phyloP scores from a whole-genome alignment of 2,113 vertebrate genomes.

The Callopanchax toddi region DNA sequence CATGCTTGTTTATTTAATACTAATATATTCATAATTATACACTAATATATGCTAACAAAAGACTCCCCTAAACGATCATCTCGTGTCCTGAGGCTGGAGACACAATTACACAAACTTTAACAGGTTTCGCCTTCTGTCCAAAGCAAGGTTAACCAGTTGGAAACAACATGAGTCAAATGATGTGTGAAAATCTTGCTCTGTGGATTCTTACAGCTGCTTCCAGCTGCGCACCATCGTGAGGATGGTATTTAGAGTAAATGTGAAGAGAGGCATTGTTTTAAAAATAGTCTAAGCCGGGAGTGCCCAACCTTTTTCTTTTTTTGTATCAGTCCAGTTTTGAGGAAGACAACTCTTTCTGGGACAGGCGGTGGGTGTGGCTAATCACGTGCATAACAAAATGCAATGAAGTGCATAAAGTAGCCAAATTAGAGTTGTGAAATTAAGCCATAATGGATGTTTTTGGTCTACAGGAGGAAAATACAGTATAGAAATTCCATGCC shows the following conservation, averaged over 20 bases:
- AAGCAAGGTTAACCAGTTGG: constrained; percentile 66
- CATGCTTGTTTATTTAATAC: constrained; percentile 73
- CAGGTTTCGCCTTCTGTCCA: constrained; percentile 70
- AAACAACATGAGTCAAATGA: constrained; percentile 63
- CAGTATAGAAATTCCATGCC: no score
- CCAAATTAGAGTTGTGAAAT: no score
- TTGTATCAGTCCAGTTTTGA: no score
- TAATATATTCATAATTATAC: constrained; percentile 80
- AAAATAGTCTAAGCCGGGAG: background rate
- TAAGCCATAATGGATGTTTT: no score
- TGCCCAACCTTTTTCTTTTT: no score
- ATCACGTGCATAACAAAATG: no score
- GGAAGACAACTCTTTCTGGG: no score
- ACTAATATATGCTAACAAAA: constrained; percentile 77
- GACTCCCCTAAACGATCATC: constrained; percentile 71
- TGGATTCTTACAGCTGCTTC: constrained; percentile 41
- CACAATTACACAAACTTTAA: constrained; percentile 75
- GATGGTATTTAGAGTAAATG: constrained; percentile 27
- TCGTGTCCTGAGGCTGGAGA: constrained; percentile 70
- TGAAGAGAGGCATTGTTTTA: constrained; percentile 1
- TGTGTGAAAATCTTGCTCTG: constrained; percentile 52
- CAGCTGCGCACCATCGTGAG: constrained; percentile 45
- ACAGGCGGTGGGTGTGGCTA: no score
- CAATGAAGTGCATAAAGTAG: no score
- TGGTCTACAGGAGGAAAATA: no score